Evolutionary conservation across 2,113 vertebrate genomes (phyloP), one percentile per base, ranked within the genome.

Genomic region (Oncorhynchus nerka): DNA sequence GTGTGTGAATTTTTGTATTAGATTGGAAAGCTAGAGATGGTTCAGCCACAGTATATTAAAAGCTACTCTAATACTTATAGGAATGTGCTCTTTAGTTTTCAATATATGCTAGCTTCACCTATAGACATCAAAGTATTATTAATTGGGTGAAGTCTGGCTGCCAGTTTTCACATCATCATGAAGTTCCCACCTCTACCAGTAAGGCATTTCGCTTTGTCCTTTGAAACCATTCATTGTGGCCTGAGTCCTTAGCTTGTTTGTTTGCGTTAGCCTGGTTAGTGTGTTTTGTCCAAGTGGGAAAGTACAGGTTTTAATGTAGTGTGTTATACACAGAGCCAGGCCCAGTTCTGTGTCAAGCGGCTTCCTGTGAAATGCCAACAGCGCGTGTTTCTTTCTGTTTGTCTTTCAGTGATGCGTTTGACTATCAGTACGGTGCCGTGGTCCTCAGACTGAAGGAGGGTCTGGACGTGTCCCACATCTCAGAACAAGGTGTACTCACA

Each of bases 391-490:
- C 62, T 74, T 0, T 82, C 67, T 74, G 13, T 9, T 73, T 70
- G 0, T 79, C 62, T 73, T 75, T 84, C 84, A 99, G 98, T 66
- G 98, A 99, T 84, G 95, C 97, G 51, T 99, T 99, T 88, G 98
- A 99, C 79, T 93, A 95, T 89, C 98, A 99, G 71, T 99, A 96
- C 59, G 97, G 98, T 75, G 93, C 96, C 0, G 97, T 99, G 34
- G 95, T 99, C 65, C 95, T 99, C 70, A 91, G 98, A 71, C 90
- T 99, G 64, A 93, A 95, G 79, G 98, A 99, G 83, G 98, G 98
- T 15, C 91, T 99, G 70, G 97, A 99, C 73, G 93, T 99, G 83
- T 99, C 98, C 79, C 98, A 99, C 75, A 97, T 98, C 88, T 97
- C 98, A 89, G 96, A 95, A 74, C 97, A 98, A 97, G 98, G 98